Conservation (phyloP, 2,888 invertebrate genomes). For the Pharmacophagus antenor region DNA sequence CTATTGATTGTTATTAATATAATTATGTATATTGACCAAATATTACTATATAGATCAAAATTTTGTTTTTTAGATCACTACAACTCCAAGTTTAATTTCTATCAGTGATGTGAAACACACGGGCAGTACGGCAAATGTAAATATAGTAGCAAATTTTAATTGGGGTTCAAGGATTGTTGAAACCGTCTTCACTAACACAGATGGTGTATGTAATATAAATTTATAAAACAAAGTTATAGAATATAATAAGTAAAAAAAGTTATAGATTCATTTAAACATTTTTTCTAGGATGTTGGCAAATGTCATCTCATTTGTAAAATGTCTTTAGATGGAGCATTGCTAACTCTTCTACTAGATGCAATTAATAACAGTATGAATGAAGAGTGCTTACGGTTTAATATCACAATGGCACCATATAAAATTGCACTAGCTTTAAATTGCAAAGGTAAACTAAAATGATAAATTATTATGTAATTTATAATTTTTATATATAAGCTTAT, state of each 20-base stretch:
- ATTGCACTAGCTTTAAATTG: conserved; percentile 82
- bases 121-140: conserved; percentile 69
- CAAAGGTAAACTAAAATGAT: conserved; percentile 52
- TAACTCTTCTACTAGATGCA: conserved; percentile 82
- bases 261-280: conserved; percentile 5
- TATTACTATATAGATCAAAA: not conserved
- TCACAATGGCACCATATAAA: conserved; percentile 89
- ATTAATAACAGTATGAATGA: conserved; percentile 75
- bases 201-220: conserved; percentile 38
- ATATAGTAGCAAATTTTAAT: conserved; percentile 84
- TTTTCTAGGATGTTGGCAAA: conserved; percentile 41
- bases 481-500: not conserved
- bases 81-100: conserved; percentile 85
- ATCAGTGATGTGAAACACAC: conserved; percentile 81
- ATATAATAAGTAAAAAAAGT: too few species aligned
- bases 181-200: conserved; percentile 65
- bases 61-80: conserved; percentile 78
- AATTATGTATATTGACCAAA: too few species aligned
- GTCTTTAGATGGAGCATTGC: conserved; percentile 72
- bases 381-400: conserved; percentile 82
- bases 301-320: conserved; percentile 69
- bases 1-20: too few species aligned
- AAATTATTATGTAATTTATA: too few species aligned
- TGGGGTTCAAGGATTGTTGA: conserved; percentile 84
- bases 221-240: too few species aligned